Conservation (phyloP, 1,140 invertebrate species). For the Dendrolimus kikuchii region DNA sequence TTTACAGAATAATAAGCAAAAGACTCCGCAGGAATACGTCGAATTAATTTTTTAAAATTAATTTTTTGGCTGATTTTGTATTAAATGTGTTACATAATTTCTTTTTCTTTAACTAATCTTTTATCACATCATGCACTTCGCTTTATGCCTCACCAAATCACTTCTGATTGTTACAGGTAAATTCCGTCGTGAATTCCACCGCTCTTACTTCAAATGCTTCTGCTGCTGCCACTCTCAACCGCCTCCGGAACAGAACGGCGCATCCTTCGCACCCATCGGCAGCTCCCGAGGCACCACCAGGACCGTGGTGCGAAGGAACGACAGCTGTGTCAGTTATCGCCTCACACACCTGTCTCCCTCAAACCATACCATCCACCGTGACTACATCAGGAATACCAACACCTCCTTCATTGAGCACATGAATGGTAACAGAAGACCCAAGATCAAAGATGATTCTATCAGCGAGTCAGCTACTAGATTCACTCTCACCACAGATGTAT, state of each 20-base stretch:
- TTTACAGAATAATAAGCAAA: too few relatives aligned
- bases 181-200: conserved; percentile 67
- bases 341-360: conserved; percentile 62
- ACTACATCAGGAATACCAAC: conserved; percentile 47
- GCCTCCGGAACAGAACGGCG: conserved; percentile 44
- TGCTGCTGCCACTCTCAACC: conserved; percentile 48
- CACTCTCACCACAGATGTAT: conserved; percentile 53
- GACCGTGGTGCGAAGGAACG: conserved; percentile 52
- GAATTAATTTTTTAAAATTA: too few relatives aligned
- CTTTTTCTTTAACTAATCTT: not conserved
- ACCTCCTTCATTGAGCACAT: conserved; percentile 65
- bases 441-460: conserved; percentile 54
- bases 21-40: too few relatives aligned
- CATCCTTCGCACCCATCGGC: conserved; percentile 54
- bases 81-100: too few relatives aligned
- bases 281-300: conserved; percentile 49
- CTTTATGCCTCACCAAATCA: conserved; percentile 1
- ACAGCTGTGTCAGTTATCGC: conserved; percentile 63
- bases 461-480: conserved; percentile 62
- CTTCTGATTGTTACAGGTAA: conserved; percentile 62
- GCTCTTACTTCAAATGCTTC: conserved; percentile 69
- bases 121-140: not conserved
- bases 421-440: conserved; percentile 52
- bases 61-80: too few relatives aligned
- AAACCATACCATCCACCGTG: conserved; percentile 57